Evolutionary conservation across 1,140 invertebrate genomes (phyloP).

Genomic region (Lasaia peninsularis): DNA sequence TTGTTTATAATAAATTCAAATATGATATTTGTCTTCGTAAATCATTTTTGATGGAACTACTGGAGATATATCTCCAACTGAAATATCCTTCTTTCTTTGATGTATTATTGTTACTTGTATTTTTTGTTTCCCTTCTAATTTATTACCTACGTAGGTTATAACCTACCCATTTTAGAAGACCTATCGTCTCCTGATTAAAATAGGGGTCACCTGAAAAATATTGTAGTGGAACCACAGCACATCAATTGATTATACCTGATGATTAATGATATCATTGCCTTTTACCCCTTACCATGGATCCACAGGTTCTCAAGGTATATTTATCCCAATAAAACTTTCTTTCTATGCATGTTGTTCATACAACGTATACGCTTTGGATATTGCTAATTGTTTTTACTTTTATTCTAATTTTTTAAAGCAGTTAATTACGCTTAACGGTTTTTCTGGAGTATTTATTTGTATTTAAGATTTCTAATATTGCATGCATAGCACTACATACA

Average conservation of each 20-base stretch:
- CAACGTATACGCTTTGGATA: conserved; percentile 32
- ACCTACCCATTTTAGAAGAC: conserved; percentile 48
- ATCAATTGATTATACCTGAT: conserved; percentile 55
- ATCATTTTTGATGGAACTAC: conserved; percentile 1
- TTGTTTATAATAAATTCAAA: no score
- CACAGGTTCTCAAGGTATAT: conserved; percentile 86
- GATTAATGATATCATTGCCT: conserved; percentile 74
- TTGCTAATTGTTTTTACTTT: conserved; percentile 24
- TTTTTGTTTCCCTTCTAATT: conserved; percentile 53
- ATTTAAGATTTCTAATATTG: not conserved
- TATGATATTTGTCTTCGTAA: conserved; percentile 19
- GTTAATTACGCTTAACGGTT: not conserved
- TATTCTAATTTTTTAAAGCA: conserved; percentile 15
- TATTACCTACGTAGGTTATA: conserved; percentile 45
- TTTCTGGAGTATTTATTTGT: not conserved
- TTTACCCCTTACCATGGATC: conserved; percentile 75
- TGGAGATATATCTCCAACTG: not conserved
- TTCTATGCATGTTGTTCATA: conserved; percentile 61
- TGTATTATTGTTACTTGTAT: conserved; percentile 62
- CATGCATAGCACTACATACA: conserved; percentile 1
- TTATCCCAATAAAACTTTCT: conserved; percentile 71
- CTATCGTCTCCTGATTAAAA: conserved; percentile 40
- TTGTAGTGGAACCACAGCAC: conserved; percentile 46
- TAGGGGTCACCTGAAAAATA: conserved; percentile 64
- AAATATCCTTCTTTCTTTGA: conserved; percentile 49